Base-by-base conservation (phyloP, 1,140 invertebrate species). In the Arion vulgaris region DNA sequence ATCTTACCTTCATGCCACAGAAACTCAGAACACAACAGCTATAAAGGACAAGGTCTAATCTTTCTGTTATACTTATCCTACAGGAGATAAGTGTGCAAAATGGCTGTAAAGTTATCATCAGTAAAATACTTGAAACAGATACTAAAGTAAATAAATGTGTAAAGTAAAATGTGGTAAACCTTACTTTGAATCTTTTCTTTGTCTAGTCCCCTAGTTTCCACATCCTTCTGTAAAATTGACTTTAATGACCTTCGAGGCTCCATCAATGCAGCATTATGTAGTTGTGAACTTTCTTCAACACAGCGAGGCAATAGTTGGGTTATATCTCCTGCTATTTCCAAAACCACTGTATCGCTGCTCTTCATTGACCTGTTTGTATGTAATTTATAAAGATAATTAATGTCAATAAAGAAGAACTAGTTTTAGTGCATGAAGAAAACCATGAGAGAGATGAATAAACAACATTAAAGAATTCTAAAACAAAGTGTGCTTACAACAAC, bases 261-360 rank as follows among this genome's bases (percentile, higher is more conserved):
- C 19, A 84, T n/a, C n/a, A 77, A 51, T 23, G 51, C 39, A 13
- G 86, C 45, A 41, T 80, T 80, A 66, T 73, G 74, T 26, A 53
- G 73, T 34, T 77, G 76, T 41, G 80, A 74, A 17, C 32, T 93
- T 13, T 92, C 88, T 80, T 93, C 90, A 23, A 93, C 88, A 36
- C 81, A 85, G 1, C 80, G 74, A 53, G 92, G 92, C 39, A 92
- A 84, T 38, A 87, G 85, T 5, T 81, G 66, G 28, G 88, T 83
- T 15, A 93, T 92, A 66, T 92, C 91, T 34, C 73, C 74, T 7
- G 89, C 88, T 49, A 92, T 85, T 38, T 92, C 90, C 88, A 93
- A 94, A 7, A 95, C 95, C 34, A 96, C 94, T 39, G 96, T 94
- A 86, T 96, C 95, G 80, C 93, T 94, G 0, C 95, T 95, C 89